A percentile compares a stretch with the other conserved stretches of the same genome.
These are phyloP conservation scores for Anguilla obscura DNA, from an alignment of 2,797 vertebrate species.

Conservation along the genomic window DNA sequence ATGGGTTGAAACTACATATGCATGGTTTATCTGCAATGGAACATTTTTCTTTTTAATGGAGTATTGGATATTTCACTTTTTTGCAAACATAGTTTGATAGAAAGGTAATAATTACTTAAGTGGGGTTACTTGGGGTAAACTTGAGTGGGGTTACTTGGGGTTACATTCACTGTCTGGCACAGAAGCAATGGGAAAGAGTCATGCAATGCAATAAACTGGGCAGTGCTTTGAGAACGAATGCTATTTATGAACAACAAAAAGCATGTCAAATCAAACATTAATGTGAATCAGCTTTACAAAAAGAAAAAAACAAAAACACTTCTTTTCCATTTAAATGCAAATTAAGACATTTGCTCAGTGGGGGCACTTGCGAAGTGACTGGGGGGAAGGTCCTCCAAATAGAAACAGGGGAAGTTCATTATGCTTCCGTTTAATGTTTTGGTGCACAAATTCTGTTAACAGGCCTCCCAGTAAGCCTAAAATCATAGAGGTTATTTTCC, in stretches of 20 bases:
- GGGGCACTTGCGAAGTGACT: not conserved
- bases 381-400: not conserved
- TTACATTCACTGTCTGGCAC: not conserved
- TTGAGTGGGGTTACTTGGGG: not conserved
- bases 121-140: not conserved
- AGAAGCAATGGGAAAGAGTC: not conserved
- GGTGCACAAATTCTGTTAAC: not conserved
- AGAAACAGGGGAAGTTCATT: not conserved
- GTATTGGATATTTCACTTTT: not conserved
- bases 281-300: conserved; percentile 45
- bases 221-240: not conserved
- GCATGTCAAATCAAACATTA: conserved; percentile 41
- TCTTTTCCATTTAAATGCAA: conserved; percentile 72
- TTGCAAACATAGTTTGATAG: not conserved
- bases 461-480: not conserved
- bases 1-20: not conserved
- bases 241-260: conserved; percentile 48
- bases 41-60: not conserved
- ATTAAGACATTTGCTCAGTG: conserved; percentile 49
- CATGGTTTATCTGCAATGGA: not conserved
- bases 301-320: conserved; percentile 52
- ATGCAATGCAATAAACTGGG: not conserved
- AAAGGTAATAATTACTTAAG: not conserved
- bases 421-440: conserved; percentile 18
- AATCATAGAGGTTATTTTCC: not conserved